These are phyloP conservation scores for Tribolium castaneum DNA, from an alignment of 1,140 invertebrate genomes.

Conservation along the genomic window DNA sequence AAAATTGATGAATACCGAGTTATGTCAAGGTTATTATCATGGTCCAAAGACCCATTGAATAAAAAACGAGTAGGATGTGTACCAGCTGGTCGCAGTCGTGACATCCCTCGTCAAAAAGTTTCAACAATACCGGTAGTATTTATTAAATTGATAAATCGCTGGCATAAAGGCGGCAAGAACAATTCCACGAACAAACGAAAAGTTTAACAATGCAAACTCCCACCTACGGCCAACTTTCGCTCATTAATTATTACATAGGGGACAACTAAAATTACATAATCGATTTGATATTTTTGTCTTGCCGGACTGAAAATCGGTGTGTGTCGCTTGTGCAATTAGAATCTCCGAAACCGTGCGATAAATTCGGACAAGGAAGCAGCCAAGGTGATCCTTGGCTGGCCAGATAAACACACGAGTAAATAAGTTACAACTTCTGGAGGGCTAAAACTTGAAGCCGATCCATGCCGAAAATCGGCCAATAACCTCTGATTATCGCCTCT, in stretches of 20 bases:
- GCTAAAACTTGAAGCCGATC: not conserved
- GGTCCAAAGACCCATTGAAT: constrained; percentile 41
- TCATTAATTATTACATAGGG: constrained; percentile 51
- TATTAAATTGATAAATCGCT: constrained; percentile 30
- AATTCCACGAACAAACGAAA: constrained; percentile 29
- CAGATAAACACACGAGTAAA: not conserved
- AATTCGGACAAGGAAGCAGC: not conserved
- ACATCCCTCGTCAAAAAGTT: not conserved
- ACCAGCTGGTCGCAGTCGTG: not conserved
- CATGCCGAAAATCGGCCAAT: constrained; percentile 27
- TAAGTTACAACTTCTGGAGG: not conserved
- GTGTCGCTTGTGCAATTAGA: not conserved
- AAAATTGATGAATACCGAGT: constrained; percentile 45
- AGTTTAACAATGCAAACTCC: constrained; percentile 47
- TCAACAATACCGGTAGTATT: constrained; percentile 10
- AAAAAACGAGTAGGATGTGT: not conserved
- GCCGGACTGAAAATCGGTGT: not conserved
- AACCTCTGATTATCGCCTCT: constrained; percentile 38
- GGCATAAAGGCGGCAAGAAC: constrained; percentile 14
- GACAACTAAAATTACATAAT: constrained; percentile 48
- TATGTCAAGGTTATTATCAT: constrained; percentile 43
- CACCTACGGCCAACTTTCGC: constrained; percentile 48
- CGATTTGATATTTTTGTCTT: constrained; percentile 37
- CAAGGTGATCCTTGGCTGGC: not conserved
- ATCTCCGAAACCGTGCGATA: not conserved